Conservation (phyloP, 2,888 invertebrate species). For the Prenolepis imparis region DNA sequence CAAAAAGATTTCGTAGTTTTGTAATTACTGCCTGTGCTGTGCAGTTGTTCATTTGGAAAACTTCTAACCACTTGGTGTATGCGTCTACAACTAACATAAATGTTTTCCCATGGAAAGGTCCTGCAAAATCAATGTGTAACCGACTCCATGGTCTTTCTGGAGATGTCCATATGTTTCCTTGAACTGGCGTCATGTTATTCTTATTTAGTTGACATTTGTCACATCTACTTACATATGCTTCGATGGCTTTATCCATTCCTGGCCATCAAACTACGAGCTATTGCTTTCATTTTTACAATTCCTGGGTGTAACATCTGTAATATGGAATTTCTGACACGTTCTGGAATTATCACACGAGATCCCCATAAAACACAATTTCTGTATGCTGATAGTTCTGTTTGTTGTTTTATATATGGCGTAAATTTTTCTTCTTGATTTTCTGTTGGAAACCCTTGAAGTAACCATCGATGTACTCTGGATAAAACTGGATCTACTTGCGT, state of each 20-base stretch:
- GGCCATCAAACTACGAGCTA: slow-evolving; percentile 59
- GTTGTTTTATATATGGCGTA: too few species aligned
- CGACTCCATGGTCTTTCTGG: too few species aligned
- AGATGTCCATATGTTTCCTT: too few species aligned
- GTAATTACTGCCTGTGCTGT: background rate
- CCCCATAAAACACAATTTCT: too few species aligned
- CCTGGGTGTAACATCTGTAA: slow-evolving; percentile 34
- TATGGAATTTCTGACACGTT: too few species aligned
- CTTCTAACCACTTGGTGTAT: slow-evolving; percentile 55
- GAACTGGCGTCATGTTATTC: slow-evolving; percentile 51
- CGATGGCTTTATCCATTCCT: slow-evolving; percentile 56
- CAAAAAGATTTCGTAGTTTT: background rate
- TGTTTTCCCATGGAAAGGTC: slow-evolving; percentile 42
- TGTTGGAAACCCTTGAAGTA: too few species aligned
- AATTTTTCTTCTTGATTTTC: too few species aligned
- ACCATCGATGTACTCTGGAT: too few species aligned
- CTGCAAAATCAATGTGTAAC: slow-evolving; percentile 62
- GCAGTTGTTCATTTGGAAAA: slow-evolving; percentile 9
- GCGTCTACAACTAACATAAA: slow-evolving; percentile 49
- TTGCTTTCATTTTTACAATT: slow-evolving; percentile 52
- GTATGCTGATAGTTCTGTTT: too few species aligned
- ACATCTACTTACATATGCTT: slow-evolving; percentile 19
- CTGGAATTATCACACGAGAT: too few species aligned
- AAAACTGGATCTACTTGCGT: too few species aligned
- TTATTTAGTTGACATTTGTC: slow-evolving; percentile 41